Percentiles rank a stretch among this genome's conserved stretches.
Evolutionary conservation across 2,797 vertebrate species (phyloP).

Genomic region (Etheostoma perlongum): DNA sequence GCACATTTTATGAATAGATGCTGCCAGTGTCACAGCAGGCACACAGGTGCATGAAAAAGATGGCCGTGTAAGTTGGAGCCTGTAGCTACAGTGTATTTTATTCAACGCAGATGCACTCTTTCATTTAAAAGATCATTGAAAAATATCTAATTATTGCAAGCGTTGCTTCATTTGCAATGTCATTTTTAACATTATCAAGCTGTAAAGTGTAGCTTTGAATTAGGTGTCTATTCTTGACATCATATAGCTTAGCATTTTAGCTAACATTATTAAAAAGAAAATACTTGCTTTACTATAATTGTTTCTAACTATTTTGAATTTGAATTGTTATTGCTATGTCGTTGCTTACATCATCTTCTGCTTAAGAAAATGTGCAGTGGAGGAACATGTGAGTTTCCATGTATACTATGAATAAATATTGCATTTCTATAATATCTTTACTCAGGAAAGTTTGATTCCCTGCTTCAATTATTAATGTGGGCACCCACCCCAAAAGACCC

Average conservation of each 20-base stretch:
- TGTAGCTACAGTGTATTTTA: background rate
- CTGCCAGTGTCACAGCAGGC: background rate
- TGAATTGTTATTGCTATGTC: background rate
- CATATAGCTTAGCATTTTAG: background rate
- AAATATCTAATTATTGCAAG: background rate
- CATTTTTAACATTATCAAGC: background rate
- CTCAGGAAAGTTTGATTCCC: background rate
- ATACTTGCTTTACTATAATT: constrained; percentile 1
- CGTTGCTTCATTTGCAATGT: background rate
- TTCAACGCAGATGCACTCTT: background rate
- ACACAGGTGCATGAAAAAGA: background rate
- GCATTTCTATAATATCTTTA: constrained; percentile 10
- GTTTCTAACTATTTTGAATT: background rate
- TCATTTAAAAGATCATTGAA: background rate
- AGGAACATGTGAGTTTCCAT: constrained; percentile 6
- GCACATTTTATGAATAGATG: background rate
- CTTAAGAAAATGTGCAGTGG: constrained; percentile 14
- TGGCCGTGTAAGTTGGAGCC: background rate
- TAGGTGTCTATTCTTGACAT: background rate
- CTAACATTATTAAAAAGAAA: background rate
- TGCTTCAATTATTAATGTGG: background rate
- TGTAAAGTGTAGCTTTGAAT: background rate
- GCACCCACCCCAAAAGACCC: background rate
- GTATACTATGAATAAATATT: constrained; percentile 26
- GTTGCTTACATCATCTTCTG: background rate